Evolutionary conservation across 2,113 vertebrate genomes (phyloP).

Genomic region (Corythaixoides concolor): DNA sequence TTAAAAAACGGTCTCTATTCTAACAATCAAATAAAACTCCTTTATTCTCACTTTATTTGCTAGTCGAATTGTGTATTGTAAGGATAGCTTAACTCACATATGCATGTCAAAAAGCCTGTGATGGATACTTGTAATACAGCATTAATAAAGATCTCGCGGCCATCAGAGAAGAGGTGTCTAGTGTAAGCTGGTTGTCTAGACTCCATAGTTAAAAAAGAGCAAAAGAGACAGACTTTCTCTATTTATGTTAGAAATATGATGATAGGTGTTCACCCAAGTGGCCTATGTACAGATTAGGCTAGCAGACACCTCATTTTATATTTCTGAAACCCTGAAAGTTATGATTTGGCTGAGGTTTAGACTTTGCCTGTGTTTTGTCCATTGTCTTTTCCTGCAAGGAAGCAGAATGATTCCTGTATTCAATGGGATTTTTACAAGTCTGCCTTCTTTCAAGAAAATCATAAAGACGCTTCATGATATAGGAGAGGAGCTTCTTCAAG

Average conservation of each 20-base stretch:
- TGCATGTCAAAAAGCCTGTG: not conserved
- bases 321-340: not conserved
- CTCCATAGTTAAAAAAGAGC: not conserved
- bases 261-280: not conserved
- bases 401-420: not conserved
- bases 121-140: not conserved
- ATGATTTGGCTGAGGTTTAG: not conserved
- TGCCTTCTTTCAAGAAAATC: not conserved
- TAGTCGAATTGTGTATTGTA: not conserved
- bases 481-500: not conserved
- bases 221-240: not conserved
- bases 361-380: not conserved
- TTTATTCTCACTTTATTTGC: not conserved
- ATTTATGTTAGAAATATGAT: not conserved
- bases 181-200: not conserved
- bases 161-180: not conserved
- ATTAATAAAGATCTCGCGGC: rapidly evolving
- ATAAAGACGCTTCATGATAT: not conserved
- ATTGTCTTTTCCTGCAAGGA: not conserved
- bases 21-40: not conserved
- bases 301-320: not conserved
- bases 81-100: not conserved
- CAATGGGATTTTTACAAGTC: not conserved
- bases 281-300: not conserved
- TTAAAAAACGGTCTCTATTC: not conserved